A percentile compares a stretch with the other conserved stretches of the same genome.
These are phyloP conservation scores for Loxodonta africana DNA, from an alignment of 2,113 vertebrate species.

Conservation along the genomic window DNA sequence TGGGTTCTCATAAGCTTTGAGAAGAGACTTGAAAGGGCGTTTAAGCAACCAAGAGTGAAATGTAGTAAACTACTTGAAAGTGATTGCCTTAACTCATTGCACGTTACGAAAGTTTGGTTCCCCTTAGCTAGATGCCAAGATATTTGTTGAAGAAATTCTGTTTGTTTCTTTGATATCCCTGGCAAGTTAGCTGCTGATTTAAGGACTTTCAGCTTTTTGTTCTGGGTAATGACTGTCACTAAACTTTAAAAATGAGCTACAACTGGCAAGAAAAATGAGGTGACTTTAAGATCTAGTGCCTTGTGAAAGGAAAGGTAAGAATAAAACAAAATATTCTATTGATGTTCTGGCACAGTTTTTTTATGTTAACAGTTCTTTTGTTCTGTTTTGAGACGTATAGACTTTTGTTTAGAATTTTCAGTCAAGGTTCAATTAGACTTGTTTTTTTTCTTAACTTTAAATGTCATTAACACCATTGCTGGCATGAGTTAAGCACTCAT, in stretches of 20 bases:
- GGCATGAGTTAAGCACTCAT: not conserved
- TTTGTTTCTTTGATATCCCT: slow-evolving; percentile 52
- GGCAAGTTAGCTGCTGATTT: slow-evolving; percentile 35
- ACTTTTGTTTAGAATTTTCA: slow-evolving; percentile 30
- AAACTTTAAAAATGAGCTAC: slow-evolving; percentile 50
- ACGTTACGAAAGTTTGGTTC: slow-evolving; percentile 60
- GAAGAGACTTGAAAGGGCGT: slow-evolving; percentile 14
- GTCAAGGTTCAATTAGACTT: not conserved
- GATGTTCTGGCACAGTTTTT: not conserved
- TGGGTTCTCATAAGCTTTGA: slow-evolving; percentile 45
- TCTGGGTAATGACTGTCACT: slow-evolving; percentile 4
- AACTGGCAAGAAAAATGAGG: slow-evolving; percentile 47
- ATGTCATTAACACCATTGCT: slow-evolving; percentile 29
- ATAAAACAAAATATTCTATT: slow-evolving; percentile 37
- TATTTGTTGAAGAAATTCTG: slow-evolving; percentile 38
- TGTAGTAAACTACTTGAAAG: slow-evolving; percentile 42
- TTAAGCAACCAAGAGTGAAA: slow-evolving; percentile 39
- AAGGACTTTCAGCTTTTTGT: slow-evolving; percentile 27
- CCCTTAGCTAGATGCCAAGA: not conserved
- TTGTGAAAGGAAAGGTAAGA: slow-evolving; percentile 13
- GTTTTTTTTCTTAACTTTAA: slow-evolving; percentile 32
- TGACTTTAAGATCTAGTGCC: slow-evolving; percentile 11
- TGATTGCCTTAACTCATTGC: slow-evolving; percentile 46
- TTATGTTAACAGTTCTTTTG: slow-evolving; percentile 37
- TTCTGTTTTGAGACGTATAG: not conserved